These are phyloP conservation scores for Drosophila ohnishii DNA, from an alignment of 1,140 invertebrate genomes.

Conservation along the genomic window DNA sequence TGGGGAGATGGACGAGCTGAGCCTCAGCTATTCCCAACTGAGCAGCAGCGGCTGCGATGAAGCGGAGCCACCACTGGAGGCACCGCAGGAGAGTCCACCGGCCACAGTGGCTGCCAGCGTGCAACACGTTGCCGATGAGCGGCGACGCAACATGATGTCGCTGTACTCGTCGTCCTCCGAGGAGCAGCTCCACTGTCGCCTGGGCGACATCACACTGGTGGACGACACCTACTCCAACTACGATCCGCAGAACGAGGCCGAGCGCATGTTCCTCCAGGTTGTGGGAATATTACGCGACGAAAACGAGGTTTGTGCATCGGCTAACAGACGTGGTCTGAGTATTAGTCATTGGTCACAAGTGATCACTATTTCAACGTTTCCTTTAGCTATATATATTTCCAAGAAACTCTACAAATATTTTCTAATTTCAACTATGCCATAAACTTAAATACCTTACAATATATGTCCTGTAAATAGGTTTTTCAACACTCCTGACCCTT, in stretches of 20 bases:
- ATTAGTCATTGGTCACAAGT: not conserved
- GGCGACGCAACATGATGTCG: constrained; percentile 62
- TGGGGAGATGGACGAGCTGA: constrained; percentile 59
- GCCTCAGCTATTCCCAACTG: constrained; percentile 75
- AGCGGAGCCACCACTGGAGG: constrained; percentile 37
- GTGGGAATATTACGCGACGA: constrained; percentile 82
- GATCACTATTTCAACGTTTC: not conserved
- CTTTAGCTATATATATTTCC: not conserved
- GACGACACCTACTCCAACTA: constrained; percentile 79
- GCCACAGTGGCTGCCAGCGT: constrained; percentile 12
- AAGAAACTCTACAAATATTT: not conserved
- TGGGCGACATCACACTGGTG: constrained; percentile 80
- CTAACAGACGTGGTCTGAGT: constrained; percentile 31
- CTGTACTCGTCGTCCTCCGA: constrained; percentile 73
- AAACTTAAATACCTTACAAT: too few relatives aligned
- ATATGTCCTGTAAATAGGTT: not conserved
- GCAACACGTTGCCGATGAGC: constrained; percentile 56
- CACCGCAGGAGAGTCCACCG: not conserved
- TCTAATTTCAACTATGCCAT: too few relatives aligned
- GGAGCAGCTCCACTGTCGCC: constrained; percentile 70
- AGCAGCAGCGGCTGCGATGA: constrained; percentile 78
- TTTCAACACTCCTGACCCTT: too few relatives aligned
- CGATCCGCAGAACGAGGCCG: constrained; percentile 82
- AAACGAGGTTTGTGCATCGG: constrained; percentile 80
- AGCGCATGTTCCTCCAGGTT: constrained; percentile 82